A percentile compares a stretch with the other conserved stretches of the same genome.
phyloP scores from a whole-genome alignment of 1,140 invertebrate genomes.

The Procambarus clarkii region DNA sequence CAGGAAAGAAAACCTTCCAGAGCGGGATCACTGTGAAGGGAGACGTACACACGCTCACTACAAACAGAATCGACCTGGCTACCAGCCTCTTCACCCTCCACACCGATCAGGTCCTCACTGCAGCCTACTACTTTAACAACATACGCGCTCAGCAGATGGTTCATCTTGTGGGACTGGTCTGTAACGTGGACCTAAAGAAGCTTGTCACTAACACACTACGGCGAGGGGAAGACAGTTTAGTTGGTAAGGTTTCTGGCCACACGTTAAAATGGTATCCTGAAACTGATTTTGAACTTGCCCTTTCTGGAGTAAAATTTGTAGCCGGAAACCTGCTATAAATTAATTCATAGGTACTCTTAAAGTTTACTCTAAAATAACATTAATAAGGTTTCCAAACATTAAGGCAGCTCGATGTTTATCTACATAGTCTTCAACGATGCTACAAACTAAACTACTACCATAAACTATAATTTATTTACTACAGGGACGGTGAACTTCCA shows the following conservation, averaged over 20 bases:
- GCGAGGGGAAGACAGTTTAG: not conserved
- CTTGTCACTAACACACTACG: not conserved
- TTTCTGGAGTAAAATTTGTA: too few relatives aligned
- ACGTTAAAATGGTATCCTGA: not conserved
- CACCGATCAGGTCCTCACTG: slow-evolving; percentile 33
- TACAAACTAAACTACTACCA: too few relatives aligned
- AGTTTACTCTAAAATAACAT: too few relatives aligned
- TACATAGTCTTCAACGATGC: too few relatives aligned
- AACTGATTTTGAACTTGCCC: too few relatives aligned
- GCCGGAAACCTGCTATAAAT: too few relatives aligned
- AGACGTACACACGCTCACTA: slow-evolving; percentile 14
- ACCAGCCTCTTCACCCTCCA: slow-evolving; percentile 27
- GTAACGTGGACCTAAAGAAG: slow-evolving; percentile 17
- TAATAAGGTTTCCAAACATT: too few relatives aligned
- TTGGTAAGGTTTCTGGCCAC: not conserved
- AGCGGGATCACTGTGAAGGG: slow-evolving; percentile 18
- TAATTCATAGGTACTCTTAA: too few relatives aligned
- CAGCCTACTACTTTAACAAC: slow-evolving; percentile 7
- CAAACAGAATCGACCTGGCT: slow-evolving; percentile 37
- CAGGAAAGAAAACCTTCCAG: slow-evolving; percentile 39
- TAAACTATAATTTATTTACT: not conserved
- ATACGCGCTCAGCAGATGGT: slow-evolving; percentile 15
- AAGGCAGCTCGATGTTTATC: too few relatives aligned
- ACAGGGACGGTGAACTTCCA: not conserved
- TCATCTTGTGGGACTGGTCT: not conserved